Evolutionary conservation across 2,888 invertebrate genomes (phyloP), one percentile per base, ranked within the genome.

Genomic region (Halictus quadricinctus): DNA sequence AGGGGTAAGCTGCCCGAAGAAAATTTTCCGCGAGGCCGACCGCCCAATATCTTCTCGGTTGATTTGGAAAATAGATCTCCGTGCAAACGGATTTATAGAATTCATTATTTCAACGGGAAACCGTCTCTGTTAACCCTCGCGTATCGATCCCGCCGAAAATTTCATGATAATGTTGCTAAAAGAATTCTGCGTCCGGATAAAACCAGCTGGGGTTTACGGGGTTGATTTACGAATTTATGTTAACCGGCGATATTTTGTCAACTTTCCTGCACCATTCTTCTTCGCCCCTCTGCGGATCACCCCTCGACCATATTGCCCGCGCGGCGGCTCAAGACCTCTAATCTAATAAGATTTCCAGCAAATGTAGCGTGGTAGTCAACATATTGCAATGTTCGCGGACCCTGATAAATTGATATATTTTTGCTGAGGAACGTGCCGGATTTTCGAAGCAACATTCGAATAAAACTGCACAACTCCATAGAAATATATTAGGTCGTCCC

Each of bases 11-110:
- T 79, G 80, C 58, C 79, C 60, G 75, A 64, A 79, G 81, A 80
- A 83, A 90, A 90, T 90, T 89, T 90, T 89, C 80, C 89, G 83
- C 83, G 80, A 86, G 81, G 87, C 54, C 87, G 70, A 72, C 73
- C 64, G 0, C 64, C 64, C 85, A 83, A 82, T 86, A 79, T 79
- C 43, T 78, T 83, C 73, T 70, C 83, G 85, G 74, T 85, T 74
- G 87, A 87, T 87, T 86, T 87, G 77, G 66, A 77, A 78, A 80
- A 82, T 75, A 82, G 74, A 60, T 78, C 54, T 60, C 8, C 72
- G 12, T n/a, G 79, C 78, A 69, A 79, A 81, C 54, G 60, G 74
- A 79, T 77, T 81, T n/a, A 43, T 60, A 77, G 41, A 73, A 82
- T 82, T 83, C 58, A 18, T 54, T 21, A 69, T 36, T 54, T n/a